phyloP scores from a whole-genome alignment of 2,113 vertebrate genomes.

The Gobius niger region DNA sequence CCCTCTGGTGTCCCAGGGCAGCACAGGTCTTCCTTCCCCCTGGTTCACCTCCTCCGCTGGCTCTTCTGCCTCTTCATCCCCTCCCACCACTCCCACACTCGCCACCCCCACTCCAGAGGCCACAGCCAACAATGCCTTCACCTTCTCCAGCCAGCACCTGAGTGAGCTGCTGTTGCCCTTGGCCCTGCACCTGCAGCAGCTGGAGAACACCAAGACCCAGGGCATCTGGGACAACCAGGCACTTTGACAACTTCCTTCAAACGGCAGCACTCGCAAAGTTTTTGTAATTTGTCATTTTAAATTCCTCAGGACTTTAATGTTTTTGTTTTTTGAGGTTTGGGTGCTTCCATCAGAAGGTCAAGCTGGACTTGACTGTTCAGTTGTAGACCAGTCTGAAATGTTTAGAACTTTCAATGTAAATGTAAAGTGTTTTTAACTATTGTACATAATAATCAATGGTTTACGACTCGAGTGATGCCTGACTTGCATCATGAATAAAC shows the following conservation, averaged over 20 bases:
- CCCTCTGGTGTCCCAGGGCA: constrained; percentile 22
- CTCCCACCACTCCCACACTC: constrained; percentile 55
- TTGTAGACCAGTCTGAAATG: constrained; percentile 3
- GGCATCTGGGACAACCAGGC: constrained; percentile 54
- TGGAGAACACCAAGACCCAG: constrained; percentile 60
- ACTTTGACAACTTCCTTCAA: constrained; percentile 9
- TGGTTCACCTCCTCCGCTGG: constrained; percentile 13
- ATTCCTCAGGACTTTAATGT: not conserved
- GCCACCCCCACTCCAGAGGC: constrained; percentile 43
- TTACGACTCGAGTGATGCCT: constrained; percentile 26
- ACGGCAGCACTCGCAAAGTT: constrained; percentile 12
- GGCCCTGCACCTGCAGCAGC: constrained; percentile 73
- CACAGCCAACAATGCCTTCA: constrained; percentile 69
- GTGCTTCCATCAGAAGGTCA: constrained; percentile 17
- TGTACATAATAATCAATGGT: constrained; percentile 55
- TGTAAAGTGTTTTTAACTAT: constrained; percentile 43
- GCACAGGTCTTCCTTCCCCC: constrained; percentile 28
- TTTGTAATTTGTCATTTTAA: not conserved
- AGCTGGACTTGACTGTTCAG: constrained; percentile 24
- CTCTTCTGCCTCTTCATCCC: constrained; percentile 41
- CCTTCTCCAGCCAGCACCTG: constrained; percentile 77
- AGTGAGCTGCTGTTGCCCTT: constrained; percentile 75
- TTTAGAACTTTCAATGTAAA: constrained; percentile 10
- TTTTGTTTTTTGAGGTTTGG: constrained; percentile 15
- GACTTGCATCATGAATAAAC: constrained; percentile 51